Base-by-base conservation (phyloP, 2,797 vertebrate species). In the Hippoglossus hippoglossus region DNA sequence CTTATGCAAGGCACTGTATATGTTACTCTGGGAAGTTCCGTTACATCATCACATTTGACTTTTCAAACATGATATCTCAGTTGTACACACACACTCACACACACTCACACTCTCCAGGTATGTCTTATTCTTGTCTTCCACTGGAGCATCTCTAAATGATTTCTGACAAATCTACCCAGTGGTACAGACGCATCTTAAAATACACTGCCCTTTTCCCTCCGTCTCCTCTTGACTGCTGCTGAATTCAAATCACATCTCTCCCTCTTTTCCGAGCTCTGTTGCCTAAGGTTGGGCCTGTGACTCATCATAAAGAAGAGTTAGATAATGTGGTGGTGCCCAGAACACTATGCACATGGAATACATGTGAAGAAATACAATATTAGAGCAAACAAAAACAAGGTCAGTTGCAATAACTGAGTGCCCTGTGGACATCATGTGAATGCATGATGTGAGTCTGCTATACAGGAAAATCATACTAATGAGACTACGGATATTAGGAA, bases 141-240 rank as follows among this genome's bases (percentile, higher is more conserved):
- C 46, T 64, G 76, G 73, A 79, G 90, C 77, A 8, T 84, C 78
- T 82, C 74, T 77, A 83, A 91, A 93, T 90, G 70, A 84, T 87
- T 89, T 71, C 77, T 85, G 87, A 93, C 88, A 91, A 85, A 81
- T 83, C 65, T 82, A 71, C 69, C 73, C 83, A 77, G 68, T 78
- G 70, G 79, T 86, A 73, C 77, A 70, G 58, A 76, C 57, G 47
- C 55, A 36, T 90, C 87, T 87, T 67, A 86, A 92, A 90, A 91
- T 91, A 91, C 89, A 88, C 82, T 81, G 84, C 58, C 82, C 74
- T 89, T 91, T 87, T 85, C 73, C 77, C 75, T 83, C 70, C 21
- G 44, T 81, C 67, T 70, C 67, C 73, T 76, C 74, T 57, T 68
- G 80, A 81, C 80, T 75, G 70, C 73, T 79, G 75, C 75, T 87